These are phyloP conservation scores for Caenorhabditis doughertyi DNA, from an alignment of 2,888 invertebrate genomes.

Conservation along the genomic window DNA sequence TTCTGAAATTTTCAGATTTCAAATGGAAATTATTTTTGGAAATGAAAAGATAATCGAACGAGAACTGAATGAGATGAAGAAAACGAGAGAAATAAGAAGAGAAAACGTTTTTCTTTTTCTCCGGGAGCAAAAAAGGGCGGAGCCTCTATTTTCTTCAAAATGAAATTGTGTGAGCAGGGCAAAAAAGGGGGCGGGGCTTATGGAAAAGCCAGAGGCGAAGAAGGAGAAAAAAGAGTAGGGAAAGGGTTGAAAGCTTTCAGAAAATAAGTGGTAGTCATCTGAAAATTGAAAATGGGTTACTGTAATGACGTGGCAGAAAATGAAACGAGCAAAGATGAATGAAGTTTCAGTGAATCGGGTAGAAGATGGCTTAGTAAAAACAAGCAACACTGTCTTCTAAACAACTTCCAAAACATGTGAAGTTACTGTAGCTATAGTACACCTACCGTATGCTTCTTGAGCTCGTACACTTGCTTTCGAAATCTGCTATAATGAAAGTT, in stretches of 20 bases:
- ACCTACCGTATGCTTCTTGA: too few relatives aligned
- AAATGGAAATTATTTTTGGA: background rate
- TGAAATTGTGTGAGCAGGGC: conserved; percentile 39
- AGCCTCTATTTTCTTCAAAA: conserved; percentile 32
- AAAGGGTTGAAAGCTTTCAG: conserved; percentile 13
- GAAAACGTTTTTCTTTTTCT: conserved; percentile 31
- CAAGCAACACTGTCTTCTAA: too few relatives aligned
- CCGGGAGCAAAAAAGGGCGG: conserved; percentile 42
- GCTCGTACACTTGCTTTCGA: too few relatives aligned
- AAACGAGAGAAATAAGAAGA: conserved; percentile 22
- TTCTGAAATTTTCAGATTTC: conserved; percentile 3
- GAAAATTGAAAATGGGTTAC: conserved; percentile 8
- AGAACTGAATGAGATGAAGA: conserved; percentile 4
- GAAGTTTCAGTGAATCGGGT: background rate
- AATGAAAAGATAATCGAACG: background rate
- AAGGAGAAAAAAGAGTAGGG: background rate
- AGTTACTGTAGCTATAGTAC: too few relatives aligned
- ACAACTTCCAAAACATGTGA: too few relatives aligned
- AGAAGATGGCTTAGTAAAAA: background rate
- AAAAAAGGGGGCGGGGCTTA: conserved; percentile 38
- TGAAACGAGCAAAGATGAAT: conserved; percentile 8
- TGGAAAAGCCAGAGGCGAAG: conserved; percentile 7
- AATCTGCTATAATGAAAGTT: too few relatives aligned
- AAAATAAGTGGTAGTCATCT: background rate
- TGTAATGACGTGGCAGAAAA: background rate